Percentiles rank a stretch among this genome's conserved stretches.
phyloP scores from a whole-genome alignment of 2,113 vertebrate genomes.

The Mustela lutreola region DNA sequence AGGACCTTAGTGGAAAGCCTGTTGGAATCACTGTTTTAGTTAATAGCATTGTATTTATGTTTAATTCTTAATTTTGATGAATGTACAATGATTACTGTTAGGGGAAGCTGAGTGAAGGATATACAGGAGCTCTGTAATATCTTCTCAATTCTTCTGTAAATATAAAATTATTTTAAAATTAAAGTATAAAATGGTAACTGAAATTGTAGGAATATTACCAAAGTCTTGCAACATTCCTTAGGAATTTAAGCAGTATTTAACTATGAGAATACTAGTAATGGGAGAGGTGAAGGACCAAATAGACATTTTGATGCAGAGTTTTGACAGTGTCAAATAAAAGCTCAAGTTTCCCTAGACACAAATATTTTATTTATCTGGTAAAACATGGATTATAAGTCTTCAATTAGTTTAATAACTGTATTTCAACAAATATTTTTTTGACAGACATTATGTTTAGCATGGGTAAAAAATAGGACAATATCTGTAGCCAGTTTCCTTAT shows the following conservation, averaged over 20 bases:
- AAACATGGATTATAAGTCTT: background rate
- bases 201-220: background rate
- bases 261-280: background rate
- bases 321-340: background rate
- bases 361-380: background rate
- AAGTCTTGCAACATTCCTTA: background rate
- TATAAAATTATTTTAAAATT: background rate
- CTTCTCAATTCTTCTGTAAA: background rate
- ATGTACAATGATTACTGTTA: background rate
- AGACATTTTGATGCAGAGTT: background rate
- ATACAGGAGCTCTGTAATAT: background rate
- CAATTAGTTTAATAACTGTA: background rate
- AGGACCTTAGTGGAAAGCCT: background rate
- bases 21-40: background rate
- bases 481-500: background rate
- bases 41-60: background rate
- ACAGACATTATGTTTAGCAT: background rate
- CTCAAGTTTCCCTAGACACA: background rate
- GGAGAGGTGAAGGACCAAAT: background rate
- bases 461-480: background rate
- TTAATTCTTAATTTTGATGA: background rate
- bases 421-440: background rate
- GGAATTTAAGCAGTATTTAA: background rate
- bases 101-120: background rate
- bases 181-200: background rate